phyloP scores from a whole-genome alignment of 1,140 invertebrate species.

The Leptinotarsa defecta region DNA sequence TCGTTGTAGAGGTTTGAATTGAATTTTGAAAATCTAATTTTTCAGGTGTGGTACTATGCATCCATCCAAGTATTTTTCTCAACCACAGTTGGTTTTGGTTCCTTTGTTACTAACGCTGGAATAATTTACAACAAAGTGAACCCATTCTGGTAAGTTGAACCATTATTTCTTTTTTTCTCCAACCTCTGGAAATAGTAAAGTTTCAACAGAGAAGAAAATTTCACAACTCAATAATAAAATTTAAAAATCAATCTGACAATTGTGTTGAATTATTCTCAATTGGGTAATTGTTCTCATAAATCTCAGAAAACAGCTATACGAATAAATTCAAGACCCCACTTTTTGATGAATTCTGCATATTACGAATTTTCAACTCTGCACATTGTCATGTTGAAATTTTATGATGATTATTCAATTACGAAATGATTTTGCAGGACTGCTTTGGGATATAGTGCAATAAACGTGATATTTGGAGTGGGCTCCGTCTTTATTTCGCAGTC shows the following conservation, averaged over 20 bases:
- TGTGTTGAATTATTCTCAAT: constrained; percentile 16
- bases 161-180: not conserved
- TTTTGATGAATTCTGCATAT: too few relatives aligned
- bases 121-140: constrained; percentile 63
- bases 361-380: not conserved
- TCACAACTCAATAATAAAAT: not conserved
- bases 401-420: too few relatives aligned
- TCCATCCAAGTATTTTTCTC: constrained; percentile 63
- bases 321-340: too few relatives aligned
- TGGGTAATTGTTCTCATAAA: constrained; percentile 18
- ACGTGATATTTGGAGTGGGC: constrained; percentile 56
- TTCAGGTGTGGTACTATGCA: constrained; percentile 64
- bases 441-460: constrained; percentile 56
- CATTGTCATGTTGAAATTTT: not conserved
- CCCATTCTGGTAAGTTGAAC: constrained; percentile 61
- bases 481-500: constrained; percentile 55
- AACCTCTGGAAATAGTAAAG: too few relatives aligned
- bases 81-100: constrained; percentile 64
- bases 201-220: not conserved
- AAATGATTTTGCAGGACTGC: constrained; percentile 52
- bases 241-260: constrained; percentile 3
- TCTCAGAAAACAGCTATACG: too few relatives aligned
- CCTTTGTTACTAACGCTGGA: constrained; percentile 63
- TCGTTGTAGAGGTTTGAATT: too few relatives aligned
- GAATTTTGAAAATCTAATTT: constrained; percentile 24